phyloP scores from a whole-genome alignment of 1,140 invertebrate genomes.

The Eurytemora carolleeae region DNA sequence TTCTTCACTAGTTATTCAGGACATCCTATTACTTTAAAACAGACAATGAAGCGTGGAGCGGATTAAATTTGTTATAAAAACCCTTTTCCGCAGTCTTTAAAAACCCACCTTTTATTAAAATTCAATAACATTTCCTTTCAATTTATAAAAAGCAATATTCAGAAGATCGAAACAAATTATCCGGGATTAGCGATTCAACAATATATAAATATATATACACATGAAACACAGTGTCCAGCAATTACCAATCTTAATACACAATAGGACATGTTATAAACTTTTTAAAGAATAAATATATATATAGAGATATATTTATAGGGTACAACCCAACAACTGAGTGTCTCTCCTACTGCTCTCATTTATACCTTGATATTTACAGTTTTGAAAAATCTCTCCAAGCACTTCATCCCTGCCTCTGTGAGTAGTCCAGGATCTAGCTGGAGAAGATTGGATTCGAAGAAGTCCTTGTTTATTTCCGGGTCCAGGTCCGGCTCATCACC shows the following conservation, averaged over 20 bases:
- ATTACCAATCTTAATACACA: too few species aligned
- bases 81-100: too few species aligned
- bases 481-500: constrained; percentile 90
- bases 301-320: neutral
- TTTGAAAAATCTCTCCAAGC: constrained; percentile 87
- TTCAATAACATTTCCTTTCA: too few species aligned
- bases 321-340: neutral
- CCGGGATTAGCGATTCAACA: neutral
- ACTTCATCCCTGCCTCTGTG: constrained; percentile 87
- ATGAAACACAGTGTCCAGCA: neutral
- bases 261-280: neutral
- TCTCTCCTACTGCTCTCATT: constrained; percentile 39
- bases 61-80: too few species aligned
- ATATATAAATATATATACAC: neutral
- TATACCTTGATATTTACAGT: constrained; percentile 66
- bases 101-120: too few species aligned
- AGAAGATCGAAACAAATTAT: too few species aligned
- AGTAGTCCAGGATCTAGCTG: constrained; percentile 72
- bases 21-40: too few species aligned
- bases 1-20: too few species aligned
- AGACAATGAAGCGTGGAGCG: too few species aligned
- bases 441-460: constrained; percentile 87
- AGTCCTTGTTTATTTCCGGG: constrained; percentile 84
- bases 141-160: too few species aligned
- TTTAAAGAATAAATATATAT: neutral